Conservation (phyloP, 2,888 invertebrate species). For the Eupithecia subumbrata region DNA sequence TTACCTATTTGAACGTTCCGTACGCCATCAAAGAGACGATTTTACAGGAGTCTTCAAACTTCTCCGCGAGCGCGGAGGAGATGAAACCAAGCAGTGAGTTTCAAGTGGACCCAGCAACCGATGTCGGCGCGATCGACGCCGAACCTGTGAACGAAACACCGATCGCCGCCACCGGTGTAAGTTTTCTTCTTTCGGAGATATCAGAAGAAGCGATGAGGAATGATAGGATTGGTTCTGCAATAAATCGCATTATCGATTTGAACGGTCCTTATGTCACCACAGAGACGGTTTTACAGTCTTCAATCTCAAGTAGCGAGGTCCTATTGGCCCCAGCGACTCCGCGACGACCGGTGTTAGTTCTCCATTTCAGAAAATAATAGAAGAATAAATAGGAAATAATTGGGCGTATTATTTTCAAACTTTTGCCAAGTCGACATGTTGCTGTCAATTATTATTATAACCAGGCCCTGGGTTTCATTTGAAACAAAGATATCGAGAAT, state of each 20-base stretch:
- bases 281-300: background rate
- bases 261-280: background rate
- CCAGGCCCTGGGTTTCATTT: too few relatives aligned
- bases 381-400: background rate
- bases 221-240: background rate
- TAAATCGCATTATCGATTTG: background rate
- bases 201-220: background rate
- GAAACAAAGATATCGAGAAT: too few relatives aligned
- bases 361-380: background rate
- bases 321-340: background rate
- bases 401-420: background rate
- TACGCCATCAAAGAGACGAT: background rate
- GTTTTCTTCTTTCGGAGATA: conserved; percentile 1
- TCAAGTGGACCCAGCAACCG: background rate
- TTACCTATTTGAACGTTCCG: background rate
- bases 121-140: background rate
- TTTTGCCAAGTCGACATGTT: background rate
- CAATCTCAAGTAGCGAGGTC: background rate
- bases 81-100: background rate
- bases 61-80: background rate
- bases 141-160: background rate
- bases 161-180: background rate
- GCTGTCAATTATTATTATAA: too few relatives aligned
- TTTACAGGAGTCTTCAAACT: conserved; percentile 5
- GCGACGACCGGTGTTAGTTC: background rate